Evolutionary conservation across 2,113 vertebrate species (phyloP).

Genomic region (Bagarius yarrelli): DNA sequence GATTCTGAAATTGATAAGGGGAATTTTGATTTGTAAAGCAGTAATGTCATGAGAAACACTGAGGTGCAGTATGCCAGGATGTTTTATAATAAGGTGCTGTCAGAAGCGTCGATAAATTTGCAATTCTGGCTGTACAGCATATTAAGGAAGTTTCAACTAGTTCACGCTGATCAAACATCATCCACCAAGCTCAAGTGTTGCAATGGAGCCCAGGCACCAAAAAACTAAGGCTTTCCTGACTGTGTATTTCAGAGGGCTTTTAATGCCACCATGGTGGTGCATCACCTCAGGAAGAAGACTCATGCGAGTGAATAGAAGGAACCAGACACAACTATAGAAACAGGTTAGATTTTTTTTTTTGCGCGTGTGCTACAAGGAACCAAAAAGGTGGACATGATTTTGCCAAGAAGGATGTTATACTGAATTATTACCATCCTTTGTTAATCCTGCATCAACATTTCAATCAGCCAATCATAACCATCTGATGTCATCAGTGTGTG

Average conservation of each 20-base stretch:
- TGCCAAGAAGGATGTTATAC: too few relatives aligned
- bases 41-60: not conserved
- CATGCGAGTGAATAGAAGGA: constrained; percentile 59
- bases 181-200: not conserved
- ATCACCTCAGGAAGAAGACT: constrained; percentile 75
- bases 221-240: not conserved
- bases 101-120: not conserved
- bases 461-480: too few relatives aligned
- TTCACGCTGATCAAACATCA: constrained; percentile 1
- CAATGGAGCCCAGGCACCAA: not conserved
- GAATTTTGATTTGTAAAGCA: not conserved
- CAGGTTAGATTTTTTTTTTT: constrained; percentile 7
- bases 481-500: too few relatives aligned
- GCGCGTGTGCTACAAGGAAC: not conserved
- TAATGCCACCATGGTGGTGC: constrained; percentile 81
- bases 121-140: not conserved
- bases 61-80: not conserved
- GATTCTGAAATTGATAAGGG: not conserved
- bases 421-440: too few relatives aligned
- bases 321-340: constrained; percentile 70
- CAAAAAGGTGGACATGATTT: not conserved
- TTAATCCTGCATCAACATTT: too few relatives aligned
- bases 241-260: constrained; percentile 79
- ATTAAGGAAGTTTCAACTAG: not conserved
- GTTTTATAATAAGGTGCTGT: not conserved